Evolutionary conservation across 2,888 invertebrate genomes (phyloP), one percentile per base, ranked within the genome.

Genomic region (Eledona agricola): DNA sequence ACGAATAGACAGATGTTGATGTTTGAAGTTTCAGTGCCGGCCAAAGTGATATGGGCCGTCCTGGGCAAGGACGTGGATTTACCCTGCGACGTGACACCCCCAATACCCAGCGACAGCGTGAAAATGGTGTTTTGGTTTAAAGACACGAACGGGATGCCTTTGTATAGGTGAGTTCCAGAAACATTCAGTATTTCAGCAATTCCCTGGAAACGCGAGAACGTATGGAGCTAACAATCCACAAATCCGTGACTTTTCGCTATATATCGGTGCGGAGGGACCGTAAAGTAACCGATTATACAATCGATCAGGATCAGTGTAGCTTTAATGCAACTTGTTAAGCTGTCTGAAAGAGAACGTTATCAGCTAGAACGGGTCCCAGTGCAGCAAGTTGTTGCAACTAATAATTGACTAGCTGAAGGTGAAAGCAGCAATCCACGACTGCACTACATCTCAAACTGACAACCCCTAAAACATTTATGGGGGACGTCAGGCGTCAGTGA

Each of bases 121-220:
- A 90, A 86, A 68, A 86, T 93, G 85, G 85, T 93, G 67, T 84
- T 94, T 55, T 93, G 93, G 93, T 93, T 93, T 81, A 93, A 92
- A 74, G 93, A 92, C 71, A 82, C 85, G 34, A 85, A 84, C 37
- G 86, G 90, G 51, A 90, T 93, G 81, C 93, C 93, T 5, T 82
- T 93, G 47, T 93, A 93, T 78, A 93, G 90, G 93, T 92, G 75
- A 81, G 42, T 31, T 16, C 17, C 10, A 5, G 19, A 26, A 28
- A 12, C 22, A 25, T 12, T 19, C 40, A 5, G 31, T 42, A 42
- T 31, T 42, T 31, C 12, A 12, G 12, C 5, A 10, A 42, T 42
- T 40, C 19, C 11, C 16, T n/a, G 11, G 9, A 28, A 40, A 19
- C 29, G 22, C 23, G 11, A 28, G 19, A 12, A 35, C 22, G 23